A percentile compares a stretch with the other conserved stretches of the same genome.
Conservation (phyloP, 2,797 vertebrate genomes). For the Catharus ustulatus region DNA sequence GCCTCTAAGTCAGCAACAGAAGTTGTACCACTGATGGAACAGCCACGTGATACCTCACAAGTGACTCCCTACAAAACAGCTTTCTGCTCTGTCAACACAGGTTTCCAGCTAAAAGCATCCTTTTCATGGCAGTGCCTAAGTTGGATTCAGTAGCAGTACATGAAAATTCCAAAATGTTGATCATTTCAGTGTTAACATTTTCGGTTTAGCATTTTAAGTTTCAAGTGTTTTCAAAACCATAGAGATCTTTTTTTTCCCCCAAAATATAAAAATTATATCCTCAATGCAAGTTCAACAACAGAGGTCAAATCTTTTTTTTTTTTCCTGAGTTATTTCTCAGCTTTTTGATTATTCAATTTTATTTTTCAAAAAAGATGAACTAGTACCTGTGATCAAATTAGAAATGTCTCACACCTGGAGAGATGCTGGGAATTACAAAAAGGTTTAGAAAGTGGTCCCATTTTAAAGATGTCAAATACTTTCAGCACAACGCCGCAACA, state of each 20-base stretch:
- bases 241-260: neutral
- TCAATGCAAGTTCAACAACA: neutral
- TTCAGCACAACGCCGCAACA: neutral
- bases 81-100: neutral
- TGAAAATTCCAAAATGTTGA: neutral
- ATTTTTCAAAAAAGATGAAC: neutral
- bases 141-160: neutral
- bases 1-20: neutral
- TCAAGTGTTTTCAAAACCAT: neutral
- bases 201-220: neutral
- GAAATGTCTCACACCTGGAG: neutral
- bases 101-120: neutral
- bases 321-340: neutral
- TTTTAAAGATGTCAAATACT: neutral
- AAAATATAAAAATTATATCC: neutral
- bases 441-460: constrained; percentile 38
- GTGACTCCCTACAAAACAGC: neutral
- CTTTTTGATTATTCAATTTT: neutral
- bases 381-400: neutral
- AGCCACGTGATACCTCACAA: neutral
- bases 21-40: neutral
- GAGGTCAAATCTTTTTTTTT: neutral
- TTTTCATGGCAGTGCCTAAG: constrained; percentile 50
- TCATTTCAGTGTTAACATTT: neutral
- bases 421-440: constrained; percentile 33